A percentile compares a stretch with the other conserved stretches of the same genome.
Conservation (phyloP, 2,797 vertebrate genomes). For the Acanthornis magna region DNA sequence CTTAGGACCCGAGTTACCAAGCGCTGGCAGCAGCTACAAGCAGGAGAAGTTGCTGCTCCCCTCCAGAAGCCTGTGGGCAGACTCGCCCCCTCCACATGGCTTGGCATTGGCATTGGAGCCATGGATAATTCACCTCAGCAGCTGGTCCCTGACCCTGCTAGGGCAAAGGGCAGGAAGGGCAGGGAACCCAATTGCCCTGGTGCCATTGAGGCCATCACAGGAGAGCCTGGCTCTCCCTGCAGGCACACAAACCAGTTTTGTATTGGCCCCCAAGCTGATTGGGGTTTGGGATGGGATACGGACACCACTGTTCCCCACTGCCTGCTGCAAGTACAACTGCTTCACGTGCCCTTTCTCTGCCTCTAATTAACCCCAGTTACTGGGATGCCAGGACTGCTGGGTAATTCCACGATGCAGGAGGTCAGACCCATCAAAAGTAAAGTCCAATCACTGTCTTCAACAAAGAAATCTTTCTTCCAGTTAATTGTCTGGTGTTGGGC, state of each 20-base stretch:
- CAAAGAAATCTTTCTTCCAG: constrained; percentile 28
- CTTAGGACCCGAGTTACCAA: neutral
- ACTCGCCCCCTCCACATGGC: neutral
- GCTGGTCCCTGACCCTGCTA: neutral
- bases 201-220: neutral
- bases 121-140: neutral
- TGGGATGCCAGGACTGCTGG: neutral
- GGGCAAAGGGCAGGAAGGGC: neutral
- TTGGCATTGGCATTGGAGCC: neutral
- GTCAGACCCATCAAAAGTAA: neutral
- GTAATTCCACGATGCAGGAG: neutral
- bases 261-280: rapidly evolving
- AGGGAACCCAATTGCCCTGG: neutral
- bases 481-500: neutral
- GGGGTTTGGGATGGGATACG: neutral
- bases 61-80: neutral
- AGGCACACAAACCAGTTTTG: neutral
- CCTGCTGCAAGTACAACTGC: neutral
- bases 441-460: neutral
- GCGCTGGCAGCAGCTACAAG: neutral
- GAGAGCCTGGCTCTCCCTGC: neutral
- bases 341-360: neutral
- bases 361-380: neutral
- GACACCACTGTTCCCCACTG: neutral
- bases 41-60: neutral